phyloP scores from a whole-genome alignment of 2,113 vertebrate genomes.

The Plectropomus leopardus region DNA sequence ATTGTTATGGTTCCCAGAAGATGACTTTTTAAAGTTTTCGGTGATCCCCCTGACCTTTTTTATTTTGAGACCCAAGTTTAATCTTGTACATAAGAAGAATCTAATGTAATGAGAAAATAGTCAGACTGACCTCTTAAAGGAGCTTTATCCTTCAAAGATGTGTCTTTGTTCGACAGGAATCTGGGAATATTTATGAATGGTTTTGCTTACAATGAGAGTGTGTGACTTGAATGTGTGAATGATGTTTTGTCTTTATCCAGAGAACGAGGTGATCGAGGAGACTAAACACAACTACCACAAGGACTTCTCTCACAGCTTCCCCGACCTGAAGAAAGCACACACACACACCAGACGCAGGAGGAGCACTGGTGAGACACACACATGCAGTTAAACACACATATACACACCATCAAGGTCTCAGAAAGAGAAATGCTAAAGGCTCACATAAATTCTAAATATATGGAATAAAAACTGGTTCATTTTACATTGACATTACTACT shows the following conservation, averaged over 20 bases:
- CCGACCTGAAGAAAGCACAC: slow-evolving; percentile 72
- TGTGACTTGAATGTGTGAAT: slow-evolving; percentile 34
- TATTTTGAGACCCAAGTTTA: background rate
- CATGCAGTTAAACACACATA: slow-evolving; percentile 7
- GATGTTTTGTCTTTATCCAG: slow-evolving; percentile 74
- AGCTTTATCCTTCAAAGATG: background rate
- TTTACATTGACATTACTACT: background rate
- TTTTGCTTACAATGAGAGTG: slow-evolving; percentile 18
- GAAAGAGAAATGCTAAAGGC: background rate
- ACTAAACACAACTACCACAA: slow-evolving; percentile 80
- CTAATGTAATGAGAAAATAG: background rate
- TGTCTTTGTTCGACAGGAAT: background rate
- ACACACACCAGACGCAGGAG: slow-evolving; percentile 77
- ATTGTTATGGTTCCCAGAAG: too few species aligned
- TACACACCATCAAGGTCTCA: background rate
- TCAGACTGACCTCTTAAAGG: background rate
- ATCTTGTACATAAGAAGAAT: background rate
- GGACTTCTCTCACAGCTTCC: slow-evolving; percentile 75
- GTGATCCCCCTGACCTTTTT: background rate
- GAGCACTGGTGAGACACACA: slow-evolving; percentile 76
- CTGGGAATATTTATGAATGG: slow-evolving; percentile 26
- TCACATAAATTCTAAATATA: background rate
- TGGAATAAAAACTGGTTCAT: background rate
- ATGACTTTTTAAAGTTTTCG: background rate
- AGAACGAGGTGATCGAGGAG: slow-evolving; percentile 81